Evolutionary conservation across 1,140 invertebrate species (phyloP), one percentile per base, ranked within the genome.

Genomic region (Archegozetes longisetosus): DNA sequence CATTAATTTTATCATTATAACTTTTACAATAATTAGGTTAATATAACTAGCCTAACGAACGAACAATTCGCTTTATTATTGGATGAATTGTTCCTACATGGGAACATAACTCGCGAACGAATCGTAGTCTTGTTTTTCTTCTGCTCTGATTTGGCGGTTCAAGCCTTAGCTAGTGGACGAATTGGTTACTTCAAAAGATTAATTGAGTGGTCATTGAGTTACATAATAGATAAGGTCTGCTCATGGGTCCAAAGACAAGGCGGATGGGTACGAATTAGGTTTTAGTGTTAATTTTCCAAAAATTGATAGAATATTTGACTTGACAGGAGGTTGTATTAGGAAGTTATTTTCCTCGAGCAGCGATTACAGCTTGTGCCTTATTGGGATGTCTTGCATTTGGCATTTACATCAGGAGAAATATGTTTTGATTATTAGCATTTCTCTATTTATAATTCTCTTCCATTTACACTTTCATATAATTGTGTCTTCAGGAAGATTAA

Each of bases 91-190:
- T 61, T 61, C 40, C 24, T 28, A 12, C 23, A 59, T 55, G 48
- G 29, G 9, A 50, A 24, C 26, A 54, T 73, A 23, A 73, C 70
- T 17, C 66, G 63, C 22, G 68, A 72, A 60, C 62, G 72, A 55
- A 71, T 75, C 52, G 63, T 74, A 13, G 69, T 72, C 3, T 55
- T 75, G n/a, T 74, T 75, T 58, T 74, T 68, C 63, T 74, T 75
- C 65, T 73, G 73, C 57, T 67, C 70, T n/a, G 73, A 75, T 61
- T 62, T 74, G 54, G 71, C 71, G 25, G 68, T 73, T 27, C 58
- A 64, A 46, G 66, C 69, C 1, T 58, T 58, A 28, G 53, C 26
- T 26, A 55, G 23, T 52, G 60, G 14, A 26, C 61, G 61, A 20
- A 26, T 53, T 53, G 61, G 61, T 29, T 65, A 60, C 40, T 71